Evolutionary conservation across 30 jellyfish, hydroid and myxozoan species (phyloP).

Genomic region (Pseudorhiza aurosa): DNA sequence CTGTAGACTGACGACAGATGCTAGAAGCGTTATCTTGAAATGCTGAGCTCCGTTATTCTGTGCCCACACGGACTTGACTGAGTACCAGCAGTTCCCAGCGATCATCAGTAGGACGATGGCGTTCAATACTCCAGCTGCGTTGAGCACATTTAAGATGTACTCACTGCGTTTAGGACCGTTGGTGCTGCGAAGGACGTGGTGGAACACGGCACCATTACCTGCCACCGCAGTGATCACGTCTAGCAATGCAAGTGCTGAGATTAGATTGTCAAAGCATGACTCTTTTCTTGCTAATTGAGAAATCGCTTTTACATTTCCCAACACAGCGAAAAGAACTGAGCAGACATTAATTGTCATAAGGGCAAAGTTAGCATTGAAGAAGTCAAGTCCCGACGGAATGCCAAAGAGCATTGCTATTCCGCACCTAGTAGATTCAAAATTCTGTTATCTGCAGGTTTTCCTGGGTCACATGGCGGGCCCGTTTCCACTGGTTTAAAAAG

Average conservation of each 20-base stretch:
- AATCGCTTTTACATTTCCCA: background rate
- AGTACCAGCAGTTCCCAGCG: background rate
- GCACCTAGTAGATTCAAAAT: too few relatives aligned
- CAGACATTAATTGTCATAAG: background rate
- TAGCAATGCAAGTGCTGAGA: background rate
- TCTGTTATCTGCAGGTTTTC: too few relatives aligned
- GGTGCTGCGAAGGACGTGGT: background rate
- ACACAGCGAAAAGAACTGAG: background rate
- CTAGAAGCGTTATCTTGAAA: background rate
- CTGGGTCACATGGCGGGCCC: too few relatives aligned
- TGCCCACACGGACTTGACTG: background rate
- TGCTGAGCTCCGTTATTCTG: background rate
- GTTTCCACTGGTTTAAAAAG: too few relatives aligned
- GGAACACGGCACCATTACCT: constrained; percentile 3
- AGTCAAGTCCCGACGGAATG: too few relatives aligned
- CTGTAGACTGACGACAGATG: background rate
- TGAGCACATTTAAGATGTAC: background rate
- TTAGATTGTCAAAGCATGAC: constrained; percentile 1
- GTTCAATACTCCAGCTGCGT: background rate
- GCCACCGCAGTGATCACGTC: background rate
- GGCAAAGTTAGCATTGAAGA: background rate
- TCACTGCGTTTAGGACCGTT: background rate
- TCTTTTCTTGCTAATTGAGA: background rate
- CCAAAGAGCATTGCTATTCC: too few relatives aligned
- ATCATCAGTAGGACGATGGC: background rate